These are phyloP conservation scores for Caenorhabditis sp. DNA, from an alignment of 2,888 invertebrate genomes.

Conservation along the genomic window DNA sequence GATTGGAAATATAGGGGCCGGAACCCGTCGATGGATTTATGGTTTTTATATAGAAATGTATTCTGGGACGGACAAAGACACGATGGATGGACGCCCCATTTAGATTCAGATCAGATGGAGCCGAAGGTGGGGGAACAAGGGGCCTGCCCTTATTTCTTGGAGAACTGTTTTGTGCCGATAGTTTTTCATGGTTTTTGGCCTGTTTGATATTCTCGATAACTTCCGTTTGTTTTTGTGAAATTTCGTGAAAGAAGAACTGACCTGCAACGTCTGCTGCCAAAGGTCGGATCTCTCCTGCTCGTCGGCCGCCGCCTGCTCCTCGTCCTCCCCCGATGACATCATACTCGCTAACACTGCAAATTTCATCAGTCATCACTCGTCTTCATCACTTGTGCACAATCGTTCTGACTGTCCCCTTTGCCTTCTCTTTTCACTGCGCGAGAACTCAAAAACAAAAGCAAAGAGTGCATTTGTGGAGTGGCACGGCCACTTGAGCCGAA, in stretches of 20 bases:
- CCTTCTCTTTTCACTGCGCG: conserved; percentile 20
- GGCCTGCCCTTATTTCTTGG: no score
- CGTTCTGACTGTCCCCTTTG: background rate
- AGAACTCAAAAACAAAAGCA: conserved; percentile 49
- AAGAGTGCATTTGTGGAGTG: conserved; percentile 52
- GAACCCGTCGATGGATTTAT: conserved; percentile 19
- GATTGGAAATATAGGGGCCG: background rate
- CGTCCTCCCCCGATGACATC: conserved; percentile 76
- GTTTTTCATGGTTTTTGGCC: background rate
- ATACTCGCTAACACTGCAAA: conserved; percentile 75
- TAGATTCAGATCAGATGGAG: no score
- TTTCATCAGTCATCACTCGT: conserved; percentile 11
- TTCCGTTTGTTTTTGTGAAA: conserved; percentile 7
- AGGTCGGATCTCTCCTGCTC: conserved; percentile 74
- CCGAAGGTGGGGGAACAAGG: no score
- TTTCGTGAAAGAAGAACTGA: conserved; percentile 26
- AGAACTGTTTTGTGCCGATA: no score
- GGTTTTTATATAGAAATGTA: conserved; percentile 19
- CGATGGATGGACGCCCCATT: background rate
- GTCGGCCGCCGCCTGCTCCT: conserved; percentile 66
- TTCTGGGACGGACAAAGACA: conserved; percentile 1
- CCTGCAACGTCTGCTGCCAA: conserved; percentile 78
- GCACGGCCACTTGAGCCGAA: conserved; percentile 47
- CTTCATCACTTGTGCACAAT: background rate
- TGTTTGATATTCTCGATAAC: background rate